Conservation (phyloP, 2,888 invertebrate genomes). For the Lucinisca nassula region DNA sequence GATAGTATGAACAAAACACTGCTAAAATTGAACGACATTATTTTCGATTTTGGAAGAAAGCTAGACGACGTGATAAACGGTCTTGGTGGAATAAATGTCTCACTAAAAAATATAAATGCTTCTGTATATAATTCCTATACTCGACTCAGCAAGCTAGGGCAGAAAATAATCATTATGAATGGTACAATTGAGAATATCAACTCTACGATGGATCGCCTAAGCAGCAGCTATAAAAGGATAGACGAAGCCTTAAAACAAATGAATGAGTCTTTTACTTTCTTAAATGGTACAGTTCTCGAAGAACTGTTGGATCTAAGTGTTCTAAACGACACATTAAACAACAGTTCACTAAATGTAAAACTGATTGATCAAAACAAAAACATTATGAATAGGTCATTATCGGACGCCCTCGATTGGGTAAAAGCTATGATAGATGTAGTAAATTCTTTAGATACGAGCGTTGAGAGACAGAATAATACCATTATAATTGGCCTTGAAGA, state of each 20-base stretch:
- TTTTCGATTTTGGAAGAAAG: constrained; percentile 31
- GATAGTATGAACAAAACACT: constrained; percentile 61
- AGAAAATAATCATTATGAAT: constrained; percentile 40
- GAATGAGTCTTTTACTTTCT: constrained; percentile 53
- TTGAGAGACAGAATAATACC: constrained; percentile 34
- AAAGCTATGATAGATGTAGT: constrained; percentile 46
- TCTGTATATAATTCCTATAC: constrained; percentile 52
- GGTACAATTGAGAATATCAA: constrained; percentile 43
- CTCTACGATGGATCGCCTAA: constrained; percentile 34
- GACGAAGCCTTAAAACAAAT: constrained; percentile 44
- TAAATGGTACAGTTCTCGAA: constrained; percentile 63
- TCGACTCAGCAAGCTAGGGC: constrained; percentile 33
- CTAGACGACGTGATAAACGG: constrained; percentile 40
- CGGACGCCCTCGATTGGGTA: constrained; percentile 50
- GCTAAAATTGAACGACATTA: constrained; percentile 48
- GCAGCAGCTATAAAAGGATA: constrained; percentile 45
- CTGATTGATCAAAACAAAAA: constrained; percentile 25
- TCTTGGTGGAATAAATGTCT: constrained; percentile 48
- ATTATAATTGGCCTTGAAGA: constrained; percentile 41
- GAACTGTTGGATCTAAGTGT: constrained; percentile 42
- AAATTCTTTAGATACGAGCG: constrained; percentile 36
- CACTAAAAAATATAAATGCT: constrained; percentile 54
- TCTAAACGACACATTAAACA: constrained; percentile 32
- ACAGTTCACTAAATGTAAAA: constrained; percentile 27
- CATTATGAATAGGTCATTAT: constrained; percentile 54